Evolutionary conservation across 2,113 vertebrate species (phyloP).

Genomic region (Bufo bufo): DNA sequence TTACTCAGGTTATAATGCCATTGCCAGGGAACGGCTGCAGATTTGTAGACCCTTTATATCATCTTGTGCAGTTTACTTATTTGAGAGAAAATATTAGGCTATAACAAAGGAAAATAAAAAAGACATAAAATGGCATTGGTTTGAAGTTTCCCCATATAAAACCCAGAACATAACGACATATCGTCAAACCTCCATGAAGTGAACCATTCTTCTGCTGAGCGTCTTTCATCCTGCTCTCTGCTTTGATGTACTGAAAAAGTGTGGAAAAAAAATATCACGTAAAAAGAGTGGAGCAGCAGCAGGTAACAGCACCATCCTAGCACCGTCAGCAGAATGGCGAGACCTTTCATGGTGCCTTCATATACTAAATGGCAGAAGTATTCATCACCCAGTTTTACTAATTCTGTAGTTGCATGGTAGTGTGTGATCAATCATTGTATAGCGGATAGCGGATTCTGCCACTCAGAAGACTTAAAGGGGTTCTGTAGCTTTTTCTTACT

Average conservation of each 20-base stretch:
- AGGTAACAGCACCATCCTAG: no score
- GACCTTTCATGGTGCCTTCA: no score
- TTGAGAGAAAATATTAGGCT: slow-evolving; percentile 3
- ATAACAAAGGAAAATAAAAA: neutral
- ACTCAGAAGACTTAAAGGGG: no score
- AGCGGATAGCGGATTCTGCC: no score
- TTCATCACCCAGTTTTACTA: no score
- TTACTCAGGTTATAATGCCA: neutral
- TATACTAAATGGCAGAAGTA: no score
- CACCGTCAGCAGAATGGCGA: no score
- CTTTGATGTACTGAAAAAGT: neutral
- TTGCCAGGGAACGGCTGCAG: neutral
- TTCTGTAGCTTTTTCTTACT: no score
- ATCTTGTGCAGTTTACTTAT: neutral
- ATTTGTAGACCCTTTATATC: neutral
- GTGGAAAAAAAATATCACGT: neutral
- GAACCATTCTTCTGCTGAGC: neutral
- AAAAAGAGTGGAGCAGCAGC: neutral
- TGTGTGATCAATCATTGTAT: no score
- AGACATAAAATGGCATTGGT: neutral
- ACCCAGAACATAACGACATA: neutral
- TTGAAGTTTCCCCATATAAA: neutral
- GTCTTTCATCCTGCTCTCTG: neutral
- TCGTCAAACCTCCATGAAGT: neutral
- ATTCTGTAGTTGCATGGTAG: no score